These are phyloP conservation scores for Drosophila fuyamai DNA, from an alignment of 1,140 invertebrate species.

Conservation along the genomic window DNA sequence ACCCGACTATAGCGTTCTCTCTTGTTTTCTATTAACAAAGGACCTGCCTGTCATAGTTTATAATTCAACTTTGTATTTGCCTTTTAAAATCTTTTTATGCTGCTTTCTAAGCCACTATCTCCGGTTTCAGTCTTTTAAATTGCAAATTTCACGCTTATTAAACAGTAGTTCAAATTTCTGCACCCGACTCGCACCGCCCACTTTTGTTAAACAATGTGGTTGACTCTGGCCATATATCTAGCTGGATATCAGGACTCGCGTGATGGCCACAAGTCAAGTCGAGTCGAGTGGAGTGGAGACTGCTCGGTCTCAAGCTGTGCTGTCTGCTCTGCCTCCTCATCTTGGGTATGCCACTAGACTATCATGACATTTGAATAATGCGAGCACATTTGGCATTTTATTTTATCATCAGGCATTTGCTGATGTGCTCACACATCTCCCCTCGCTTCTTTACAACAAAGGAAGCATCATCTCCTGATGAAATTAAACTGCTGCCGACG, in stretches of 20 bases:
- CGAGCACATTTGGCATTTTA: constrained; percentile 79
- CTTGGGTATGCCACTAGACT: constrained; percentile 55
- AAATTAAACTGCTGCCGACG: constrained; percentile 68
- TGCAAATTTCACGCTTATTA: constrained; percentile 51
- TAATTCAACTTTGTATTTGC: neutral
- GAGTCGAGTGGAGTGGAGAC: neutral
- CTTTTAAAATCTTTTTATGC: constrained; percentile 6
- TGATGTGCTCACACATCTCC: constrained; percentile 62
- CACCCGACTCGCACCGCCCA: neutral
- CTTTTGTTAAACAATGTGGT: constrained; percentile 32
- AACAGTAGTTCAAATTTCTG: constrained; percentile 51
- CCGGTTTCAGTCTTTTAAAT: constrained; percentile 17
- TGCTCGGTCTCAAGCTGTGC: constrained; percentile 34
- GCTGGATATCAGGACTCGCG: constrained; percentile 17
- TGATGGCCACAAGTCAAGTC: constrained; percentile 38
- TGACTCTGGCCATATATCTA: constrained; percentile 36
- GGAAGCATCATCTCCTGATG: constrained; percentile 51
- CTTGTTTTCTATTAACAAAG: neutral
- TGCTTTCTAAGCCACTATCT: constrained; percentile 8
- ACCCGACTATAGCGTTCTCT: no score
- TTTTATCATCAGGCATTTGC: constrained; percentile 79
- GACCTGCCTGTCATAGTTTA: neutral
- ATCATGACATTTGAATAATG: constrained; percentile 81
- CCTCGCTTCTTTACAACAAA: constrained; percentile 26
- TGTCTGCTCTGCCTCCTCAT: constrained; percentile 6